Evolutionary conservation across 2,797 vertebrate species (phyloP).

Genomic region (Enteromius viviparus): DNA sequence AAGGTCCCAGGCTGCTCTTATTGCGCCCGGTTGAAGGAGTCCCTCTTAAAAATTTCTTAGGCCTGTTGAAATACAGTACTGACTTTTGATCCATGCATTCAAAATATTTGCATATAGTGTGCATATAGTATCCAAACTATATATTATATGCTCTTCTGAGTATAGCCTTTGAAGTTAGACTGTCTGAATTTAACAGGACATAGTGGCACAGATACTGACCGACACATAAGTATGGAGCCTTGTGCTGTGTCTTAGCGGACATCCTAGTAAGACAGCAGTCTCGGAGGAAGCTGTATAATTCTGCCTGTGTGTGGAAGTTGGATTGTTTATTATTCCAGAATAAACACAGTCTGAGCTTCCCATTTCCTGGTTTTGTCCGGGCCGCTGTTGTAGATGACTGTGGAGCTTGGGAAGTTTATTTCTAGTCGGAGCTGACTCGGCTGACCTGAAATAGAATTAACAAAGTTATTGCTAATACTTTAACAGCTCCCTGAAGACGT

Average conservation of each 20-base stretch:
- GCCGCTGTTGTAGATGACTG: constrained; percentile 48
- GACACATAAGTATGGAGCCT: not conserved
- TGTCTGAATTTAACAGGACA: not conserved
- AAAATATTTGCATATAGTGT: not conserved
- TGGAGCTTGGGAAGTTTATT: constrained; percentile 9
- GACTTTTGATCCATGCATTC: not conserved
- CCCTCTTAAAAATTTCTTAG: not conserved
- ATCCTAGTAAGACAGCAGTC: constrained; percentile 44
- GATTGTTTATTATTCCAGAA: constrained; percentile 72
- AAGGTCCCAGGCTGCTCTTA: not conserved
- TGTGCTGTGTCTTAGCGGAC: constrained; percentile 18
- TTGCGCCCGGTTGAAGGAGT: not conserved
- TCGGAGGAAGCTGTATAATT: constrained; percentile 70
- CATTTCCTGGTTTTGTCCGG: constrained; percentile 80
- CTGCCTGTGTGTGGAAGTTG: constrained; percentile 68
- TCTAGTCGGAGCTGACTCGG: not conserved
- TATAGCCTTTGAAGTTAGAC: not conserved
- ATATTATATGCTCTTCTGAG: not conserved
- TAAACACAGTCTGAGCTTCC: constrained; percentile 64
- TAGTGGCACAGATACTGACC: not conserved
- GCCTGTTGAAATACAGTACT: not conserved
- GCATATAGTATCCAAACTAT: not conserved
- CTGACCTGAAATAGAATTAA: constrained; percentile 6
- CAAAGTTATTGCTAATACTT: constrained; percentile 2
- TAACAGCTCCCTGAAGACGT: not conserved